Percentiles rank a stretch among this genome's conserved stretches.
Conservation (phyloP, 2,113 vertebrate genomes). For the Arenaria interpres region DNA sequence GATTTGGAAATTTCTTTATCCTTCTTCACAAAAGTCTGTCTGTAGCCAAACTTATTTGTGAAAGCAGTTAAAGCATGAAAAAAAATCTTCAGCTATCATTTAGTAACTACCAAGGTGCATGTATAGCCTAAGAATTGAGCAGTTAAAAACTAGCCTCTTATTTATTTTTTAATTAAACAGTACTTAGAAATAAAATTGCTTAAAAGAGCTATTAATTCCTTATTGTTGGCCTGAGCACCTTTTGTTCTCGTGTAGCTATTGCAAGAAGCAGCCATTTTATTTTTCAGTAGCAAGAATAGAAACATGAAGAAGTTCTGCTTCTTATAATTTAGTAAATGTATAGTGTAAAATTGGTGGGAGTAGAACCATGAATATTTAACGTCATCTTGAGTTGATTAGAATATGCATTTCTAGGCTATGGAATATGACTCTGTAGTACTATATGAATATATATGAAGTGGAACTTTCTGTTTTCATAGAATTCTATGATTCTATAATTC, state of each 20-base stretch:
- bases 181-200: neutral
- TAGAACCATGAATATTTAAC: neutral
- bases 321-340: neutral
- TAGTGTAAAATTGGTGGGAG: neutral
- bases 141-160: neutral
- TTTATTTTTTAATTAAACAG: neutral
- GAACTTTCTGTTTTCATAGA: neutral
- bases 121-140: neutral
- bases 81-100: neutral
- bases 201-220: neutral
- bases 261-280: neutral
- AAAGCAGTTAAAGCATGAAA: neutral
- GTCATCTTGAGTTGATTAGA: neutral
- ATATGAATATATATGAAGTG: neutral
- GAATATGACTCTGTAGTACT: neutral
- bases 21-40: neutral
- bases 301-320: neutral
- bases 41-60: neutral
- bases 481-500: neutral
- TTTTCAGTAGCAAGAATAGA: neutral
- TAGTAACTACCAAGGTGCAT: neutral
- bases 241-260: neutral
- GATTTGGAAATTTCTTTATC: too few species aligned
- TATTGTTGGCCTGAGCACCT: neutral
- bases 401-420: neutral